Base-by-base conservation (phyloP, 2,113 vertebrate species). In the Oophaga pumilio region DNA sequence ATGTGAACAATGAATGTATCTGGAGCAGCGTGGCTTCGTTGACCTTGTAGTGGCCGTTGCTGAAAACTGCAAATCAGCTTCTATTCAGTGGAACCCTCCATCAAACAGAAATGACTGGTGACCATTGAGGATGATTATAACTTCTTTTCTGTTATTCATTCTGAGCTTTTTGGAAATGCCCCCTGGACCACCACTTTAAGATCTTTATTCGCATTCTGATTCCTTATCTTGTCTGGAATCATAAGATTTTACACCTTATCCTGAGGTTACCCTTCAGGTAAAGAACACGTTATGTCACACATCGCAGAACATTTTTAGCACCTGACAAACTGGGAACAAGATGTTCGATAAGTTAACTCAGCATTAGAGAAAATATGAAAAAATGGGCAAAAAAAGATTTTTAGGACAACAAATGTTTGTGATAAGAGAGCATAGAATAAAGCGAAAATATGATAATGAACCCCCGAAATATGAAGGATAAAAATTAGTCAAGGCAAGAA, bases 261-360 rank as follows among this genome's bases (percentile, higher is more conserved):
- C 50, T 24, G 53, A 33, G 53, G 53, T 28, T 59, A 52, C 66
- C 82, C 68, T 33, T 22, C 82, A 84, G 82, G 66, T 74, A 50
- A 24, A 33, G 33, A 74, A 84, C 52, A 73, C 66, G 82, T 74
- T 43, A 57, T 84, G 62, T 83, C 81, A 69, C 81, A 69, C 7
- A 57, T 53, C 56, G 57, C 82, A 20, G 82, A 71, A 84, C 49
- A 56, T 84, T 84, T 84, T 68, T 73, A 82, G 80, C 82, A 84
- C 64, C 64, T 84, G 82, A 73, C 82, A 84, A 84, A 49, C 52
- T 33, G 56, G 15, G 52, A 84, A 57, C 24, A 84, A 69, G 15
- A 84, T 84, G 66, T 84, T 66, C 20, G 24, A 84, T 73, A 84
- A 52, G 82, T 71, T 56, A 71, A 10, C 64, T 28, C 71, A 66